These are phyloP conservation scores for Heteronetta atricapilla DNA, from an alignment of 2,113 vertebrate genomes.

Conservation along the genomic window DNA sequence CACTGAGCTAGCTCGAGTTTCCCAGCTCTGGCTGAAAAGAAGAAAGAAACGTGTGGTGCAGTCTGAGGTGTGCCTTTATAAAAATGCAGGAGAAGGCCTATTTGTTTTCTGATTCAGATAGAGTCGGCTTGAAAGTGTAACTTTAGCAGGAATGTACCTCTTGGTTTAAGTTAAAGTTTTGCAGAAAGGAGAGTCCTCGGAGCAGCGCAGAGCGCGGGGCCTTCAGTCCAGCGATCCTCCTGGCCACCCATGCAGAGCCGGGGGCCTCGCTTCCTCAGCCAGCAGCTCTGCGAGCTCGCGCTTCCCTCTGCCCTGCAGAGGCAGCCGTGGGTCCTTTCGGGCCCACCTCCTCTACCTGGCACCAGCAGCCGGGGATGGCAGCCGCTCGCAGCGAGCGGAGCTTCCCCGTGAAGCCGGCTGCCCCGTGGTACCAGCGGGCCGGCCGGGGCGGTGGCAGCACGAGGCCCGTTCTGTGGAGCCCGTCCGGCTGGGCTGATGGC, in stretches of 20 bases:
- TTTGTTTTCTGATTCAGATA: conserved; percentile 8
- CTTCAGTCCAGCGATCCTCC: background rate
- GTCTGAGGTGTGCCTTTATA: background rate
- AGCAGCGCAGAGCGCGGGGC: background rate
- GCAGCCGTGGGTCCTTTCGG: accelerated
- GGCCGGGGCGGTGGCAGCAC: accelerated
- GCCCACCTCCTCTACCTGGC: background rate
- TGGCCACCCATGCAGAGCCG: accelerated
- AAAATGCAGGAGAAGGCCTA: background rate
- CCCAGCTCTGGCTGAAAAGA: background rate
- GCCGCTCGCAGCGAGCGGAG: accelerated
- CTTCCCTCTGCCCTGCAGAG: background rate
- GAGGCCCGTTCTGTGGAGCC: too few relatives aligned
- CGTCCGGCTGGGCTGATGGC: too few relatives aligned
- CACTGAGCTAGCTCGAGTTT: accelerated
- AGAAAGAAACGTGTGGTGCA: background rate
- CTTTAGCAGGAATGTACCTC: background rate
- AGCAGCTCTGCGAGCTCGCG: background rate
- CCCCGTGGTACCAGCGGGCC: accelerated
- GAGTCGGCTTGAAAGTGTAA: background rate
- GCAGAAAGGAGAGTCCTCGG: background rate
- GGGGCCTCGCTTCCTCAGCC: accelerated
- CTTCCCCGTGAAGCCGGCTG: accelerated
- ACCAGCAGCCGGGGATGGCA: background rate
- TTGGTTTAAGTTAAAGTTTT: conserved; percentile 9